phyloP scores from a whole-genome alignment of 2,888 invertebrate genomes.

The Ornithoptera priamus region DNA sequence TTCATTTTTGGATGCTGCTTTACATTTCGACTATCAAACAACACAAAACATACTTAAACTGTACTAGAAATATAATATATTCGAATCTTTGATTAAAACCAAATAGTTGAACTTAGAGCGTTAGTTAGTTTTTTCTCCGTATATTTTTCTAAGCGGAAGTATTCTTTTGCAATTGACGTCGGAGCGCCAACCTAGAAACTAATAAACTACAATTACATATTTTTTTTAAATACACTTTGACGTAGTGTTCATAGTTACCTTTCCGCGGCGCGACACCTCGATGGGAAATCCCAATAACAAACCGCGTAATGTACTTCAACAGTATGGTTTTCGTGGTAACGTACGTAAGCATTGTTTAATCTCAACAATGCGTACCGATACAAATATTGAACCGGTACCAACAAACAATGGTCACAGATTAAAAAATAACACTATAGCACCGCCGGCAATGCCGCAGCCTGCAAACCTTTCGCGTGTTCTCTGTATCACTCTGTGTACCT shows the following conservation, averaged over 20 bases:
- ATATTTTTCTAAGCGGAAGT: not conserved
- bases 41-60: too few relatives aligned
- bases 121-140: not conserved
- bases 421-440: constrained; percentile 42
- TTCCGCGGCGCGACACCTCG: constrained; percentile 38
- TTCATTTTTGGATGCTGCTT: constrained; percentile 37
- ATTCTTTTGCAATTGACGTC: not conserved
- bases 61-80: too few relatives aligned
- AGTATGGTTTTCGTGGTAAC: constrained; percentile 59
- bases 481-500: constrained; percentile 45
- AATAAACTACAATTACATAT: not conserved
- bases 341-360: constrained; percentile 63
- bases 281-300: constrained; percentile 63
- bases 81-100: too few relatives aligned
- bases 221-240: constrained; percentile 16
- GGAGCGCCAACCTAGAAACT: not conserved
- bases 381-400: constrained; percentile 47
- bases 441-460: constrained; percentile 37
- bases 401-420: constrained; percentile 51
- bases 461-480: constrained; percentile 41
- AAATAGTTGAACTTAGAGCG: too few relatives aligned
- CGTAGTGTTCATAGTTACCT: constrained; percentile 39
- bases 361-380: constrained; percentile 50
- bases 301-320: constrained; percentile 46
- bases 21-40: not conserved